A percentile compares a stretch with the other conserved stretches of the same genome.
These are phyloP conservation scores for Lepidostoma basale DNA, from an alignment of 1,140 invertebrate genomes.

Conservation along the genomic window DNA sequence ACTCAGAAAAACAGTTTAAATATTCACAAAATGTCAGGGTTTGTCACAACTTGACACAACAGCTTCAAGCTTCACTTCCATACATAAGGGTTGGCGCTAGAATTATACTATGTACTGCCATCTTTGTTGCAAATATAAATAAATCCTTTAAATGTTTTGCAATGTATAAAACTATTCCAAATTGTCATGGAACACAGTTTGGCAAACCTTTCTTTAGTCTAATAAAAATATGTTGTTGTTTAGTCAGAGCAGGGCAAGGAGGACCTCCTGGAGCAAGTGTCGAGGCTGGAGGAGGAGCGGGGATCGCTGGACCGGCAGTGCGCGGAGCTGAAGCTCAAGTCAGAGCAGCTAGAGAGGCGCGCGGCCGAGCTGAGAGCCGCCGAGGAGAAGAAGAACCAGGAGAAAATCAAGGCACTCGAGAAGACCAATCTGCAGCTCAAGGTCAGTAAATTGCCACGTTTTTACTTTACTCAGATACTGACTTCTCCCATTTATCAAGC, in stretches of 20 bases:
- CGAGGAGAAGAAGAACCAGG: slow-evolving; percentile 88
- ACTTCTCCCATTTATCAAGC: background rate
- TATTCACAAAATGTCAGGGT: no score
- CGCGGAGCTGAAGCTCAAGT: slow-evolving; percentile 80
- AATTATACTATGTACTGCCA: no score
- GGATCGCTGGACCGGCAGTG: slow-evolving; percentile 78
- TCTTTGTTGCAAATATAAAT: no score
- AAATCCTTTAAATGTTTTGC: no score
- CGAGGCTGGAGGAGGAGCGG: slow-evolving; percentile 71
- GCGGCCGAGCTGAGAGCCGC: slow-evolving; percentile 83
- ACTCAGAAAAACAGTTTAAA: no score
- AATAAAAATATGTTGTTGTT: slow-evolving; percentile 15
- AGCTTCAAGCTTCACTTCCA: no score
- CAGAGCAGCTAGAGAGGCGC: slow-evolving; percentile 83
- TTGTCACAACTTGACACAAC: no score
- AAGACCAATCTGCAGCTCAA: slow-evolving; percentile 94
- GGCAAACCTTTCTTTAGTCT: no score
- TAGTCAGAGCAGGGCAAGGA: slow-evolving; percentile 69
- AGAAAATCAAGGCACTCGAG: slow-evolving; percentile 90
- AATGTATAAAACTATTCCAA: no score
- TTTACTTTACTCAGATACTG: background rate
- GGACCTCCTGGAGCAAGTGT: slow-evolving; percentile 64
- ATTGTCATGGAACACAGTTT: no score
- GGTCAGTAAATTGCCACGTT: slow-evolving; percentile 58
- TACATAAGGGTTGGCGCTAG: no score